A percentile compares a stretch with the other conserved stretches of the same genome.
Evolutionary conservation across 2,113 vertebrate genomes (phyloP).

Genomic region (Clarias batrachus): DNA sequence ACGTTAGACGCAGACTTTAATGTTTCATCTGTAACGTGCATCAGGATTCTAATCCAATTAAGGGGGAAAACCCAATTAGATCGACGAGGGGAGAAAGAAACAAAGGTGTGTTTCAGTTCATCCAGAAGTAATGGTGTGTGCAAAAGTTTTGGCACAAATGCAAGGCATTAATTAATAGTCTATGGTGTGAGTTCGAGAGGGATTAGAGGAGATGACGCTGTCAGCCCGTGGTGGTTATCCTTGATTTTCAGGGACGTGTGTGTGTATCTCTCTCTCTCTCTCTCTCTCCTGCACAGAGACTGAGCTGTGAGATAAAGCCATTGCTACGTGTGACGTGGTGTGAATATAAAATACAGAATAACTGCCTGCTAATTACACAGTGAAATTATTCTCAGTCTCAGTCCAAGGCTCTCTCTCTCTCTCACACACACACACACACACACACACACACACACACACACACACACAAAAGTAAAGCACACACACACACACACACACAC

Average conservation of each 20-base stretch:
- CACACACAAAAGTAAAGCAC: too few relatives aligned
- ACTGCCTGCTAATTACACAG: background rate
- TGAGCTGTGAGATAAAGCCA: background rate
- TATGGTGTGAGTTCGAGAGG: background rate
- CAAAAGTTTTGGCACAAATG: background rate
- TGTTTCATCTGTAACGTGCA: background rate
- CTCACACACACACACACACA: too few relatives aligned
- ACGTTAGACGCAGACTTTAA: background rate
- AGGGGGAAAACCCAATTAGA: background rate
- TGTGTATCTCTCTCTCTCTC: too few relatives aligned
- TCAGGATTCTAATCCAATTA: background rate
- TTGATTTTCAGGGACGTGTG: background rate
- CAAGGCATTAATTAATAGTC: background rate
- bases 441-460: background rate
- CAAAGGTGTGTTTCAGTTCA: background rate
- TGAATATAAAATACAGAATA: background rate
- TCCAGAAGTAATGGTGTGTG: background rate
- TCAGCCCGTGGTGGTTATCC: background rate
- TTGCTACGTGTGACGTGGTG: background rate
- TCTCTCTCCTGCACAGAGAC: background rate
- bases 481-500: background rate
- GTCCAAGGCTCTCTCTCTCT: background rate
- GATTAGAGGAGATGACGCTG: constrained; percentile 15
- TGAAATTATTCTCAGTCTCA: background rate
- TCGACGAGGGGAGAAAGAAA: background rate